Evolutionary conservation across 2,888 invertebrate genomes (phyloP), one percentile per base, ranked within the genome.

Genomic region (Thymelicus lineola): DNA sequence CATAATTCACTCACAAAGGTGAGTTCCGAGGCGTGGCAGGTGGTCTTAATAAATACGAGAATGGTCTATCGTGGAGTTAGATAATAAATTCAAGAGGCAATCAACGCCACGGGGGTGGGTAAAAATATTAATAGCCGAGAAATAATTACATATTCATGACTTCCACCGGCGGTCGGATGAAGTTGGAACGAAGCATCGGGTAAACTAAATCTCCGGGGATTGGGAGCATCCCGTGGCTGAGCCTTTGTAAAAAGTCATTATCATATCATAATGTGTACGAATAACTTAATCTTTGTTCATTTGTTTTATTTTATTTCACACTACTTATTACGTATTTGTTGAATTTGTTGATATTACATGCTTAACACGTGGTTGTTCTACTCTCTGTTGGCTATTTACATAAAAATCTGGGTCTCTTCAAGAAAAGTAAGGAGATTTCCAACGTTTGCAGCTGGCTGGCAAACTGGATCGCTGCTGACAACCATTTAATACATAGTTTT

Each of bases 31-130:
- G 85, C 89, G 79, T 85, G 86, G 90, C 92, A 92, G 93, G 93
- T 93, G 93, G 91, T 91, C 91, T 89, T 92, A 91, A 93, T 93
- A 93, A 93, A 93, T 93, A 91, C 89, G 90, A 88, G 88, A 91
- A 91, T 88, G 89, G 86, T 86, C 89, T 90, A 92, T 91, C 84
- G 86, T 82, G 79, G 85, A 89, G 88, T 88, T 89, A 87, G 89
- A 80, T 93, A 93, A 93, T 93, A 93, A 93, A 93, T 93, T 93
- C 93, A 93, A 89, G 90, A 93, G 91, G 93, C 94, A 93, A 93
- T 93, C 93, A 93, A 91, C 93, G 91, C 90, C 83, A 85, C 89
- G 80, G 90, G 86, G 86, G 86, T 84, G 87, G 87, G 90, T 91
- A 93, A 93, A 93, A 93, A 92, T 93, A 93, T 92, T 93, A 93